Evolutionary conservation across 2,113 vertebrate genomes (phyloP), one percentile per base, ranked within the genome.

Genomic region (Pangasianodon hypophthalmus): DNA sequence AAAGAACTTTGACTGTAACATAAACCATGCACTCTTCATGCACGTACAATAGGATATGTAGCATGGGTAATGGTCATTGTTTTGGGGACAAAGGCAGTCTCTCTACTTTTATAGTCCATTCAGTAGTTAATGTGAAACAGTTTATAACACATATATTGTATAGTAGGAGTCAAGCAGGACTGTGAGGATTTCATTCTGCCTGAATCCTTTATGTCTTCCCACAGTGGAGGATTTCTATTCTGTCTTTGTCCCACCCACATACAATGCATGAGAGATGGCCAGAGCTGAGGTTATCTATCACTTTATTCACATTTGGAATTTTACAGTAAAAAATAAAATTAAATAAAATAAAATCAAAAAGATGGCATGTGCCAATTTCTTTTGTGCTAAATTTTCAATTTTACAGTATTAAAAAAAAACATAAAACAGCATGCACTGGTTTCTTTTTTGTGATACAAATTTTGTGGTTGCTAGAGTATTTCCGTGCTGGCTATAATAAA

Each of bases 161-260:
- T 29, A 88, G 79, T 83, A 71, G 79, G 46, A 88, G 62, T 84
- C 79, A 83, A 41, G 26, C 62, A 88, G 48, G 26, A 83, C 79
- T 41, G 44, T 69, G 16, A 50, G 41, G 81, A 62, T 64, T 75
- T 52, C 44, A 64, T 71, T 79, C 18, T 80, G 77, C 37, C 29
- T 41, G 77, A 67, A 32, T 87, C 46, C 62, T 60, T 29, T 24
- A 44, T 69, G 29, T 64, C 77, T 69, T 80, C 52, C 19, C 83
- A 88, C 87, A 86, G 64, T 75, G 75, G 54, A 86, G 77, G 18
- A 3, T 77, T 91, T 89, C 77, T 85, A 41, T 84, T 88, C 86
- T 88, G 90, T 60, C 64, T 90, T 85, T 88, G 60, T 88, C 60
- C 83, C n/a, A 41, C 87, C 87, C 37, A 71, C 83, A 91, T 60